Evolutionary conservation across 2,888 invertebrate species (phyloP), one percentile per base, ranked within the genome.

Genomic region (Orthosia cruda): DNA sequence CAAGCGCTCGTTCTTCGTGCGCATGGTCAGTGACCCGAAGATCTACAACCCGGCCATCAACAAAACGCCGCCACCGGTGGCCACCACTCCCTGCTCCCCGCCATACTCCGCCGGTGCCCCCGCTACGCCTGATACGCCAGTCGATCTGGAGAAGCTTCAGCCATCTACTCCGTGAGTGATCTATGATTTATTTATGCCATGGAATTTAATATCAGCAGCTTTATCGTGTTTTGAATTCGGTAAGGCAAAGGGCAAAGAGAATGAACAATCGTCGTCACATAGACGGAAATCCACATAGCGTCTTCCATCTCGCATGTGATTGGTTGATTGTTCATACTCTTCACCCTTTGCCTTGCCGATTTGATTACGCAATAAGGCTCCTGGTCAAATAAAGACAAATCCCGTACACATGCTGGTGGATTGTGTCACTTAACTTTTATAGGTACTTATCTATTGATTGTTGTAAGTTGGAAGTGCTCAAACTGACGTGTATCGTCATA

Each of bases 21-120:
- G 99, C 66, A 99, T 99, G 99, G 99, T 99, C 82, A 99, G 99
- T 93, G 99, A 99, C 97, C 99, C 99, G 3, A 99, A 99, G 95
- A 98, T 99, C 90, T 99, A 99, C 97, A 99, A 99, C 96, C 99
- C 99, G 50, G 98, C 98, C 78, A 99, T 99, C 90, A 98, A 98
- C 92, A 98, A 98, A 94, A 97, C 98, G 0, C 97, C 98, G 65
- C 97, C 98, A 65, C 97, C 97, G 4, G 94, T 95, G 47, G 95
- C 97, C 73, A 95, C 97, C 40, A 97, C 97, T 61, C 96, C 97
- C 1, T 94, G 94, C 61, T 97, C 97, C 18, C 97, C 97, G 15
- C 95, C 95, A 3, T 92, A 93, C 20, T 26, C 65, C 91, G 94
- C 94, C 40, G 90, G 83, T 26, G 89, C 83, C n/a, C 96, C 96